Percentiles rank a stretch among this genome's conserved stretches.
These are phyloP conservation scores for Altica lythri DNA, from an alignment of 2,888 invertebrate species.

Conservation along the genomic window DNA sequence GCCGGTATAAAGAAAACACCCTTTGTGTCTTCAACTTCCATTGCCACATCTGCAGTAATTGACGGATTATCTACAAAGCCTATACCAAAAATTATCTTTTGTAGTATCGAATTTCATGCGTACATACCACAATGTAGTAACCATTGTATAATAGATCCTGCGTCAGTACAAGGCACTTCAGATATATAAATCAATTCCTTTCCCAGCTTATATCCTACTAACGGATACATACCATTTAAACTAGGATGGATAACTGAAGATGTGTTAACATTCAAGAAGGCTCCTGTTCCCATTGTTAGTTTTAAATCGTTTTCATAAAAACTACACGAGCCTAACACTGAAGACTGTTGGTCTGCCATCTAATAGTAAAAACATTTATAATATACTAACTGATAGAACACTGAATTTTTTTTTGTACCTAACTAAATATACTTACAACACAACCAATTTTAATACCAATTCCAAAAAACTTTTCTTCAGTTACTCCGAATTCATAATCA, in stretches of 20 bases:
- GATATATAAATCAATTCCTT: constrained; percentile 72
- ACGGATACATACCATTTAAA: constrained; percentile 83
- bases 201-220: constrained; percentile 83
- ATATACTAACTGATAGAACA: too few relatives aligned
- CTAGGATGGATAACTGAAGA: constrained; percentile 78
- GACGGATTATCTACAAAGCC: constrained; percentile 68
- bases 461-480: constrained; percentile 72
- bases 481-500: constrained; percentile 72
- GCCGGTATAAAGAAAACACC: constrained; percentile 89
- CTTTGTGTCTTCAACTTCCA: constrained; percentile 69
- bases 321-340: constrained; percentile 86
- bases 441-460: constrained; percentile 76
- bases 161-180: constrained; percentile 88
- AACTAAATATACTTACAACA: constrained; percentile 77
- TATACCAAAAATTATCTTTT: constrained; percentile 50
- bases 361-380: constrained; percentile 45
- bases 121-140: constrained; percentile 69
- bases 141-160: constrained; percentile 88
- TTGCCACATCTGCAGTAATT: constrained; percentile 71
- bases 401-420: too few relatives aligned
- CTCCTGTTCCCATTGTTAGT: constrained; percentile 90
- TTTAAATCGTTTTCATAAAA: constrained; percentile 80
- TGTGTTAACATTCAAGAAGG: constrained; percentile 86
- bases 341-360: constrained; percentile 89
- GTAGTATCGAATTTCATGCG: too few relatives aligned